Conservation (phyloP, 2,113 vertebrate genomes). For the Cyprinodon tularosa region DNA sequence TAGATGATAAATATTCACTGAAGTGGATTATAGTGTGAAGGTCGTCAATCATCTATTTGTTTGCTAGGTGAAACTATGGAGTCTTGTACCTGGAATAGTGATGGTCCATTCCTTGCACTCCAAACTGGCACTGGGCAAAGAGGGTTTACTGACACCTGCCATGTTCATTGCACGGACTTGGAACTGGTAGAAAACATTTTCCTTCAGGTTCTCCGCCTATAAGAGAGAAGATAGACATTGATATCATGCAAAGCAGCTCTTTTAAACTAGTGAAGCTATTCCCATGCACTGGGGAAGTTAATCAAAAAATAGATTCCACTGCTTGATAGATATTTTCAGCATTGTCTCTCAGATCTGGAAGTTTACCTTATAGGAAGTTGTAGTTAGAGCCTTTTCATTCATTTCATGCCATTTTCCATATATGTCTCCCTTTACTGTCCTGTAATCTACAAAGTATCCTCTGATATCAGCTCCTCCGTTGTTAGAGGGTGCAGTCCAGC, state of each 20-base stretch:
- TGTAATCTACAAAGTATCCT: conserved; percentile 94
- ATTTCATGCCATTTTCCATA: conserved; percentile 91
- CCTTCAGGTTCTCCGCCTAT: conserved; percentile 92
- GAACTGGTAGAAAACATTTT: conserved; percentile 93
- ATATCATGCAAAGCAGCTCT: background rate
- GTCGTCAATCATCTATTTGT: background rate
- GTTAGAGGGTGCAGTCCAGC: conserved; percentile 86
- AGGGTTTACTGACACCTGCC: conserved; percentile 87
- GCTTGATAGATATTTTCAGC: background rate
- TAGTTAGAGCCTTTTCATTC: conserved; percentile 86
- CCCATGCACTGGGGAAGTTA: background rate
- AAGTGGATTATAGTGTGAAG: background rate
- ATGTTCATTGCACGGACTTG: conserved; percentile 93
- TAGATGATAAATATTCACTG: background rate
- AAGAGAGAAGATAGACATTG: conserved; percentile 12
- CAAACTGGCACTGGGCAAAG: conserved; percentile 80
- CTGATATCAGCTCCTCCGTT: conserved; percentile 88
- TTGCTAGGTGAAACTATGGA: background rate
- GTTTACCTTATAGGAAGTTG: conserved; percentile 89
- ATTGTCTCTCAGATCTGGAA: background rate
- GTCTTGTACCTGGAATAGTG: conserved; percentile 89
- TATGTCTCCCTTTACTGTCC: conserved; percentile 83
- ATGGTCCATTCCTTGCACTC: conserved; percentile 98
- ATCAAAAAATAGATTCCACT: background rate
- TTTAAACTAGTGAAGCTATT: background rate